These are phyloP conservation scores for Panagrolaimus sp. DNA, from an alignment of 1,140 invertebrate species.

Conservation along the genomic window DNA sequence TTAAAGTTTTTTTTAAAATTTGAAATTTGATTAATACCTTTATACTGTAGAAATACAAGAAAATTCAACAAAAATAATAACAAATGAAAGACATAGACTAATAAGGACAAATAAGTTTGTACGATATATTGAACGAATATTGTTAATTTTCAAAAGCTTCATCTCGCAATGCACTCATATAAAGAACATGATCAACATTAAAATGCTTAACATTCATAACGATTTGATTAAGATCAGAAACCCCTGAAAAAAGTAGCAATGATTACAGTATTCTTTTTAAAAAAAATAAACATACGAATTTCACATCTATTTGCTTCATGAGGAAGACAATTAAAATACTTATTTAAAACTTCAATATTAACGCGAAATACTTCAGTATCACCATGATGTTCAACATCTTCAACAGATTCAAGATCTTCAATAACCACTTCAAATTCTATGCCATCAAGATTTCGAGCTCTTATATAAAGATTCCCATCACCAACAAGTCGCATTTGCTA, in stretches of 20 bases:
- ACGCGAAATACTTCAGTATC: background rate
- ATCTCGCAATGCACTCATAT: slow-evolving; percentile 5
- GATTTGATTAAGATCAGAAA: background rate
- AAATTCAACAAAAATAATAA: background rate
- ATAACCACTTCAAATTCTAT: background rate
- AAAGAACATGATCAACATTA: background rate
- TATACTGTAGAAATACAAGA: too few relatives aligned
- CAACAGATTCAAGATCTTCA: background rate
- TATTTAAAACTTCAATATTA: background rate
- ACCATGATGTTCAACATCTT: background rate
- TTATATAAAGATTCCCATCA: too few relatives aligned
- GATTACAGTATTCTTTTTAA: background rate
- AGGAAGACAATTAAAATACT: background rate
- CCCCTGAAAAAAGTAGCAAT: background rate
- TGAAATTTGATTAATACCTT: too few relatives aligned
- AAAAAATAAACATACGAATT: background rate
- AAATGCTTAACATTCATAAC: background rate
- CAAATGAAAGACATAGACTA: background rate
- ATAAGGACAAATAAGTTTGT: background rate
- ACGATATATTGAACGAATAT: background rate
- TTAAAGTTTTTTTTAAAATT: too few relatives aligned
- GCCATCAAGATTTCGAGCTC: too few relatives aligned
- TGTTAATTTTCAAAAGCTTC: too few relatives aligned
- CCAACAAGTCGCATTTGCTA: too few relatives aligned
- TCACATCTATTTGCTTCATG: background rate